Evolutionary conservation across 2,888 invertebrate species (phyloP), one percentile per base, ranked within the genome.

Genomic region (Temnothorax unifasciatus): DNA sequence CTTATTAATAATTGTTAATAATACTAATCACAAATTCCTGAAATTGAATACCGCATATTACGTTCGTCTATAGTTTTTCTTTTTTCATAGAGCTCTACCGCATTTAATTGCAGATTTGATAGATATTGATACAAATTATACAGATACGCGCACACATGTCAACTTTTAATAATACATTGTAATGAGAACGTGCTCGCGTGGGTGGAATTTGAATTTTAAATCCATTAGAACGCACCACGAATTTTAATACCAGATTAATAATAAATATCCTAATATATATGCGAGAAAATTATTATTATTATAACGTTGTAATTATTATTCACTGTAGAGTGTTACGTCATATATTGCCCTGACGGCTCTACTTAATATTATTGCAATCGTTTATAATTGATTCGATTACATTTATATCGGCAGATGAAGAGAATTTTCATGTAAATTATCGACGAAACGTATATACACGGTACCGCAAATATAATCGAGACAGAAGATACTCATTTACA

Each of bases 141-240:
- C 29, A 47, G 57, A 59, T 9, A 47, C 1, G 5, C 47, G 6
- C 59, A 61, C 34, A 59, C 73, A 47, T 29, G 44, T 18, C 21
- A 59, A 50, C 73, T 73, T 73, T 81, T 81, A 81, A 81, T 81
- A 81, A 81, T 50, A 73, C 47, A 73, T 71, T 79, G 79, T 79
- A 81, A 81, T 59, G 79, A 73, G 59, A 3, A 59, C 47, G 18
- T 79, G 44, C 21, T 15, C 79, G 59, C 18, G 59, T 29, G 59
- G 38, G 47, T 34, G 38, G 59, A 73, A 81, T 81, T 81, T 81
- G 79, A 81, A 81, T 81, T 81, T 81, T 81, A 81, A 81, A 81
- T 81, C 59, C 79, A 73, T 81, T 73, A 81, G 47, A 47, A 81
- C 38, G 29, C 59, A 73, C 47, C 73, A 3, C 47, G 79, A 81